phyloP scores from a whole-genome alignment of 1,140 invertebrate species.

The Ips nitidus region DNA sequence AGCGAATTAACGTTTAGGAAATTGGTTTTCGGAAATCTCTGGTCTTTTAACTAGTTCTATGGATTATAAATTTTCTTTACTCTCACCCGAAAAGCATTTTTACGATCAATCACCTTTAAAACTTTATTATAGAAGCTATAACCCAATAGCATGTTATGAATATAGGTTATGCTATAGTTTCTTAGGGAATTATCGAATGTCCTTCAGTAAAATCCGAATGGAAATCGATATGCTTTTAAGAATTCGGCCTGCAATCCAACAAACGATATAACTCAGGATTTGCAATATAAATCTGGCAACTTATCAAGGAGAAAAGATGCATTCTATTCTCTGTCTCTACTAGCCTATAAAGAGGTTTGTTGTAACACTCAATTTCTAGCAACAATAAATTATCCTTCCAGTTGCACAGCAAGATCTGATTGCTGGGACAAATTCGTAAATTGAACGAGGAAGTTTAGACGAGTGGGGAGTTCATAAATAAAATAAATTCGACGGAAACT shows the following conservation, averaged over 20 bases:
- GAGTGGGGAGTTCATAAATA: constrained; percentile 5
- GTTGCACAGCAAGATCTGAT: constrained; percentile 1
- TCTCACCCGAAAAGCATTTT: not conserved
- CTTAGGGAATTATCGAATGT: constrained; percentile 1
- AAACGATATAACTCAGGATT: constrained; percentile 4
- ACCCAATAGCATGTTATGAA: constrained; percentile 2
- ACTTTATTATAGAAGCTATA: not conserved
- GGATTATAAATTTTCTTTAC: not conserved
- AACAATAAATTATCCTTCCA: constrained; percentile 1
- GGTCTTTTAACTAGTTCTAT: too few species aligned
- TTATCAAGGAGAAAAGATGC: not conserved
- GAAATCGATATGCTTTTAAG: constrained; percentile 2
- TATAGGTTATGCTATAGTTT: constrained; percentile 1
- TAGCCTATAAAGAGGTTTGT: not conserved
- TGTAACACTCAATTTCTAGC: not conserved
- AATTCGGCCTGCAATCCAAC: not conserved
- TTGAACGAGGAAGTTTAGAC: constrained; percentile 1
- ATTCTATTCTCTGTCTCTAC: not conserved
- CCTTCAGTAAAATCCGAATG: not conserved
- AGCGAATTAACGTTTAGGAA: too few species aligned
- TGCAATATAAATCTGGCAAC: constrained; percentile 1
- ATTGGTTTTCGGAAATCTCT: too few species aligned
- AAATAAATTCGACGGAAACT: constrained; percentile 1
- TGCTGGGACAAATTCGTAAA: constrained; percentile 6
- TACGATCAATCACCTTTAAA: constrained; percentile 4